Base-by-base conservation (phyloP, 2,113 vertebrate species). In the Bujurquina vittata region DNA sequence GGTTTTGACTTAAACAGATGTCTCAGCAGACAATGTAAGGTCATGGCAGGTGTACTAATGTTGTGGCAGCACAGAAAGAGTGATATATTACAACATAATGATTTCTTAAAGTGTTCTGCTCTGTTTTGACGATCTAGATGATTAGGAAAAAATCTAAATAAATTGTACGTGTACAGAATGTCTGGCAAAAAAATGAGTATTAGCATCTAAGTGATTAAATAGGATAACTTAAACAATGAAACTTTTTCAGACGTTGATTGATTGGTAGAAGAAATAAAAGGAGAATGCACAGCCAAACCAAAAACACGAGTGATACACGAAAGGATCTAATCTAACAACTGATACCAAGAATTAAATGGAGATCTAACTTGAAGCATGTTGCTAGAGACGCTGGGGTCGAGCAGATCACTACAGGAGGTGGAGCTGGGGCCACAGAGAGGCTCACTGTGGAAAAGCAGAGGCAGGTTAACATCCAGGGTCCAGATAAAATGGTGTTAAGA, bases 1-100 rank as follows among this genome's bases (percentile, higher is more conserved):
- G 81, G 52, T 72, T 86, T 88, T 83, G 86, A 83, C 88, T 90
- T 33, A 79, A 85, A 86, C 63, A 74, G 75, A 85, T 92, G 85
- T 79, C 83, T 90, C 89, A 89, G 57, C 63, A 84, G 85, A 84
- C 43, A 63, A 79, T 58, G 43, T 80, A 88, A 91, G 90, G 84
- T 91, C 88, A 91, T 12, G 62, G 84, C 61, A 79, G 57, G 14
- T 82, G 75, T 43, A 69, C 14, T 20, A 72, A 23, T 62, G 78
- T 49, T 26, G 73, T 7, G 12, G 81, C 55, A 76, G 77, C 65
- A 55, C 12, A 17, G 77, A 57, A 14, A 46, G 10, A 43, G 23
- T 56, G 10, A 20, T 35, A 14, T 49, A 56, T 5, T 40, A 17
- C 12, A 8, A 5, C 23, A 82, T 59, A 11, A 43, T 31, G 0